phyloP scores from a whole-genome alignment of 1,140 invertebrate species.

The Drosophila willistoni region DNA sequence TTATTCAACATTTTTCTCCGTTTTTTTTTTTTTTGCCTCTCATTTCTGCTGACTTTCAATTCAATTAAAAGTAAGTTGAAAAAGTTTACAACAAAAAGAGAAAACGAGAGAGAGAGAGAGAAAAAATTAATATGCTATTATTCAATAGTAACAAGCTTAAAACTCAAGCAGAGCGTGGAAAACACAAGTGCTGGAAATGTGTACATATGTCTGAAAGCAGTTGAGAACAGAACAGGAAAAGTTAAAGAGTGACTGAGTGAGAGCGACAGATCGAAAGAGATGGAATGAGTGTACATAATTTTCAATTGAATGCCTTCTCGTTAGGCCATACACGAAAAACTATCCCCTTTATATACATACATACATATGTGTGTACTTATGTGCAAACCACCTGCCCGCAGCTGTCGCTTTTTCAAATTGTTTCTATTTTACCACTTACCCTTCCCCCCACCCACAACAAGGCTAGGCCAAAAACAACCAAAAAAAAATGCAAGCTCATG shows the following conservation, averaged over 20 bases:
- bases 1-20: neutral
- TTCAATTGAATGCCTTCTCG: conserved; percentile 50
- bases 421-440: neutral
- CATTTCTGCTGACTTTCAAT: conserved; percentile 45
- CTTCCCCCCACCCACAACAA: conserved; percentile 7
- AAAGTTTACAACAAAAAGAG: conserved; percentile 27
- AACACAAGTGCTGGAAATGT: conserved; percentile 14
- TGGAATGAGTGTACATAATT: conserved; percentile 37
- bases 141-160: conserved; percentile 48
- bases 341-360: conserved; percentile 22
- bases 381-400: conserved; percentile 32
- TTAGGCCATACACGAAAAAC: conserved; percentile 14
- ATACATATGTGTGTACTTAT: neutral
- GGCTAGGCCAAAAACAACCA: conserved; percentile 1
- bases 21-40: neutral
- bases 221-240: neutral
- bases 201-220: conserved; percentile 1
- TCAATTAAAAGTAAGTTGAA: conserved; percentile 56
- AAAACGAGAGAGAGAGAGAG: neutral
- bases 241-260: neutral
- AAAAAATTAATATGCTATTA: conserved; percentile 59
- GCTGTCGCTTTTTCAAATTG: conserved; percentile 19
- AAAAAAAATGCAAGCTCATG: conserved; percentile 52
- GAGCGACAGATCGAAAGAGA: conserved; percentile 32
- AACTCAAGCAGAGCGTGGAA: conserved; percentile 52